These are phyloP conservation scores for Netelia melanura DNA, from an alignment of 2,888 invertebrate species.

Conservation along the genomic window DNA sequence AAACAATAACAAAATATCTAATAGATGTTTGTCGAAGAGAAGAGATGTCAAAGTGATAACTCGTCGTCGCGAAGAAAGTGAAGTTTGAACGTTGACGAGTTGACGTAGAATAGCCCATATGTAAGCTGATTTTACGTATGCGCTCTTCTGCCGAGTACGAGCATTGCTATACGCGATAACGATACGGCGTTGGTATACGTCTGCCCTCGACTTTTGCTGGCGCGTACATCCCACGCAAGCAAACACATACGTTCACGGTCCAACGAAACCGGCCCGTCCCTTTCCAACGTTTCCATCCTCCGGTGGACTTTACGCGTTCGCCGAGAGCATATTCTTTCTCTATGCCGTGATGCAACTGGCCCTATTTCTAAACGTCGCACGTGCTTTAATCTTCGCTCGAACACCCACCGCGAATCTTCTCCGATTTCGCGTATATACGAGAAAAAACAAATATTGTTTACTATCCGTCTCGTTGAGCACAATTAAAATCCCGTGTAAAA, in stretches of 20 bases:
- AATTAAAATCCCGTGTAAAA: background rate
- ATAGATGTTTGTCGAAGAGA: background rate
- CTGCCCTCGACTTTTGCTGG: conserved; percentile 46
- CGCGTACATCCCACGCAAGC: conserved; percentile 6
- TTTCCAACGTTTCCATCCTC: conserved; percentile 42
- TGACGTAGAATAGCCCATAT: conserved; percentile 16
- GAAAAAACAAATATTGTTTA: background rate
- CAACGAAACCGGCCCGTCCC: conserved; percentile 28
- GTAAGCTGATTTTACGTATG: conserved; percentile 32
- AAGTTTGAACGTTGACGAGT: background rate
- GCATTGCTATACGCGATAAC: conserved; percentile 68
- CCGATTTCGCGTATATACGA: conserved; percentile 45
- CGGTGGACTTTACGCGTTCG: conserved; percentile 53
- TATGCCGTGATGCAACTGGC: conserved; percentile 13
- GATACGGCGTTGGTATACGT: conserved; percentile 53
- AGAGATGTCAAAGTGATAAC: background rate
- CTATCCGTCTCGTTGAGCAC: background rate
- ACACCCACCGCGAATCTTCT: conserved; percentile 32
- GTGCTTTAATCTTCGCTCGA: conserved; percentile 60
- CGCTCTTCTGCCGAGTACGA: conserved; percentile 33
- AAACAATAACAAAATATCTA: background rate
- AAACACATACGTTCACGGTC: background rate
- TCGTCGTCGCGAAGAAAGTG: background rate
- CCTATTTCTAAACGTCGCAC: conserved; percentile 67
- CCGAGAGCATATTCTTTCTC: conserved; percentile 21